Percentiles rank a stretch among this genome's conserved stretches.
These are phyloP conservation scores for Ranitomeya variabilis DNA, from an alignment of 2,113 vertebrate genomes.

Conservation along the genomic window DNA sequence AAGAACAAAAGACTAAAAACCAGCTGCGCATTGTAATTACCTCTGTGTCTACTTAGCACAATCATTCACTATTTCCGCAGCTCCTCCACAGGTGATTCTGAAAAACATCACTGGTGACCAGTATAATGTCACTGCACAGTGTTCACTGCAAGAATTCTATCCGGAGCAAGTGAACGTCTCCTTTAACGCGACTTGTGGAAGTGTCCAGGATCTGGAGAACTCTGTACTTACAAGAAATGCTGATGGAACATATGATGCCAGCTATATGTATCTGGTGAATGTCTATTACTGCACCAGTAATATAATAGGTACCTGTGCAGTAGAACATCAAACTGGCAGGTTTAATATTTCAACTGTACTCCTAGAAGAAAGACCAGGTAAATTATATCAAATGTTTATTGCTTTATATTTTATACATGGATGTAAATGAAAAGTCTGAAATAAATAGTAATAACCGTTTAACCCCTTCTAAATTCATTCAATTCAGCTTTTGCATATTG, in stretches of 20 bases:
- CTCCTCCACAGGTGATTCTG: background rate
- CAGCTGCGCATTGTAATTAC: no score
- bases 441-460: no score
- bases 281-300: background rate
- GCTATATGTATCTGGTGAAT: background rate
- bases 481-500: no score
- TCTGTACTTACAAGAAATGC: background rate
- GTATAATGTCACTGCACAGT: background rate
- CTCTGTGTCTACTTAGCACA: no score
- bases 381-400: background rate
- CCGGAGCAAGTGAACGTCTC: background rate
- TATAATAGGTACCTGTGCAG: background rate
- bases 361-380: background rate
- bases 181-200: background rate
- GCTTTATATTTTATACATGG: no score
- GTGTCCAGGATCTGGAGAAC: background rate
- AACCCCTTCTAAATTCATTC: no score
- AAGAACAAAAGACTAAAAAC: no score
- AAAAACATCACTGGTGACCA: background rate
- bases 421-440: no score
- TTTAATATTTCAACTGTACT: background rate
- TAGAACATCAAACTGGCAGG: background rate
- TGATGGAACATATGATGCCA: background rate
- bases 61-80: background rate
- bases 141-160: background rate